Conservation (phyloP, 1,140 invertebrate genomes). For the Gyrodactylus bullatarudis region DNA sequence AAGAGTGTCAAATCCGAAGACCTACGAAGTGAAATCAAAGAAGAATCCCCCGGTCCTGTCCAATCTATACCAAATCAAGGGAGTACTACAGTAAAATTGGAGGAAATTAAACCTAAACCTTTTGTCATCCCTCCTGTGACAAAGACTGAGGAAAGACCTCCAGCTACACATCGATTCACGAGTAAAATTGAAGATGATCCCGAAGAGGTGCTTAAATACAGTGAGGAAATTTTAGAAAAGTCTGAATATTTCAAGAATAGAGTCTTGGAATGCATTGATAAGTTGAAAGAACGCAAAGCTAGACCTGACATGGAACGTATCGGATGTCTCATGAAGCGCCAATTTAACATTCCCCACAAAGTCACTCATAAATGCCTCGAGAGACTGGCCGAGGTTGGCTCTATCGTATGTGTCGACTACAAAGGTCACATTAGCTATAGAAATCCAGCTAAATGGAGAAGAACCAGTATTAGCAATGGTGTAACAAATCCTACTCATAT, state of each 20-base stretch:
- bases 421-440: conserved; percentile 47
- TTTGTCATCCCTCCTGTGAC: too few species aligned
- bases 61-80: too few species aligned
- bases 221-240: neutral
- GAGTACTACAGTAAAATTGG: too few species aligned
- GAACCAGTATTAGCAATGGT: conserved; percentile 12
- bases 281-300: conserved; percentile 39
- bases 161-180: too few species aligned
- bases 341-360: conserved; percentile 31
- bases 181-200: neutral
- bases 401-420: conserved; percentile 46
- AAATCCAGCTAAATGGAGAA: conserved; percentile 28
- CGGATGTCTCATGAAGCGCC: conserved; percentile 37
- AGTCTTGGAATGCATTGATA: conserved; percentile 45
- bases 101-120: too few species aligned
- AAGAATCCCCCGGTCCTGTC: too few species aligned
- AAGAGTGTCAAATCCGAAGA: too few species aligned
- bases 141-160: too few species aligned
- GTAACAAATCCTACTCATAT: conserved; percentile 14
- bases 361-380: conserved; percentile 38
- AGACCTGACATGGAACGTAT: conserved; percentile 43
- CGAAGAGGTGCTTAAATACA: neutral
- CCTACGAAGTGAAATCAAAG: too few species aligned
- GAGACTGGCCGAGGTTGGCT: conserved; percentile 34
- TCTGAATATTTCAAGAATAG: neutral